These are phyloP conservation scores for Actinernus sp. DNA, from an alignment of 92 coral and sea anemone genomes.

Conservation along the genomic window DNA sequence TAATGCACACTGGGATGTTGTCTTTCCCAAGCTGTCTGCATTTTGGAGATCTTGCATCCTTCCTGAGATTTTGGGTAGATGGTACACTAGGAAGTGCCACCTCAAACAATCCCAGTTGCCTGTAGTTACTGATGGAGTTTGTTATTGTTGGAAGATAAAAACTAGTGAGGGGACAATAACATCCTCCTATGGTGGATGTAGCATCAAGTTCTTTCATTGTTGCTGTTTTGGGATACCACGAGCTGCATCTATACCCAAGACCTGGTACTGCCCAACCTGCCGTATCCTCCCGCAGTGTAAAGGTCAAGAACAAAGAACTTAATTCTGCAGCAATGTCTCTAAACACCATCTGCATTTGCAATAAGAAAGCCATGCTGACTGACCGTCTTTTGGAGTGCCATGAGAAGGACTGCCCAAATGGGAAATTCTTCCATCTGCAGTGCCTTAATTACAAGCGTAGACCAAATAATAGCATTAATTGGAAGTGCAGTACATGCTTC, in stretches of 20 bases:
- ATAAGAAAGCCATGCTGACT: constrained; percentile 15
- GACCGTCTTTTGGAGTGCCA: constrained; percentile 57
- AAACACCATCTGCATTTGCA: constrained; percentile 38
- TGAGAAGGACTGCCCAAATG: constrained; percentile 26
- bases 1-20: constrained; percentile 42
- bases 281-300: constrained; percentile 34
- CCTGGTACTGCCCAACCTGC: constrained; percentile 48
- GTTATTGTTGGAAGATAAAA: constrained; percentile 8
- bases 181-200: constrained; percentile 46
- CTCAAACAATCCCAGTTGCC: neutral
- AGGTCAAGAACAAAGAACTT: too few relatives aligned
- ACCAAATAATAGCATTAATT: constrained; percentile 63
- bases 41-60: constrained; percentile 61
- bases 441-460: constrained; percentile 37
- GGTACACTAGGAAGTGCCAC: constrained; percentile 69
- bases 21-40: constrained; percentile 30
- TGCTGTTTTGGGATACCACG: constrained; percentile 31
- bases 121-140: neutral
- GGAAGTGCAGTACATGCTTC: too few relatives aligned
- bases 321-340: constrained; percentile 15
- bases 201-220: constrained; percentile 41
- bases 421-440: constrained; percentile 29
- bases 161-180: constrained; percentile 18
- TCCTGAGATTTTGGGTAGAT: constrained; percentile 62
- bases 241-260: constrained; percentile 52